Percentiles rank a stretch among this genome's conserved stretches.
Conservation (phyloP, 1,140 invertebrate species). For the Oncopodura yosiiana region DNA sequence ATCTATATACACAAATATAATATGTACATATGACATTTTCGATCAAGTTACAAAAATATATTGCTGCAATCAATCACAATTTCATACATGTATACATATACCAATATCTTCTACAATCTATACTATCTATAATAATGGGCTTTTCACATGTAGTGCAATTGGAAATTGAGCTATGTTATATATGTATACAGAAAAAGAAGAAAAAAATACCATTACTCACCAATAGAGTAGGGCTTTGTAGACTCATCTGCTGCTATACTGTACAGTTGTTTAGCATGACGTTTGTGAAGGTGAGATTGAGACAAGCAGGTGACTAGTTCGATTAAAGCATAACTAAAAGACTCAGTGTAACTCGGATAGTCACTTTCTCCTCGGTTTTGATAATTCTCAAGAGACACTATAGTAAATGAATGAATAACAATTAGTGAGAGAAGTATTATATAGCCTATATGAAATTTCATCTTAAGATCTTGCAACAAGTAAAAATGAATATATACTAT, state of each 20-base stretch:
- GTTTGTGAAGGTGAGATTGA: conserved; percentile 65
- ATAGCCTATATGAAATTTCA: not conserved
- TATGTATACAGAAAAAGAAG: not conserved
- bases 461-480: not conserved
- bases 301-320: conserved; percentile 62
- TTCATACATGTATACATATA: not conserved
- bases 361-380: conserved; percentile 54
- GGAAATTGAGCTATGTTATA: too few species aligned
- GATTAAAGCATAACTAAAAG: conserved; percentile 55
- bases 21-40: not conserved
- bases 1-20: conserved; percentile 44
- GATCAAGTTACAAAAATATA: not conserved
- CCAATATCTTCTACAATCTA: not conserved
- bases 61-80: not conserved
- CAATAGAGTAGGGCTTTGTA: conserved; percentile 13
- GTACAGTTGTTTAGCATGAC: conserved; percentile 61
- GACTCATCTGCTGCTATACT: conserved; percentile 57
- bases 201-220: conserved; percentile 4
- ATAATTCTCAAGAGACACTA: conserved; percentile 51
- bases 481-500: not conserved
- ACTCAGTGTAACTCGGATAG: conserved; percentile 30
- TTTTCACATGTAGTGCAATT: too few species aligned
- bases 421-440: not conserved
- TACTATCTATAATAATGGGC: not conserved
- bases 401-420: not conserved